These are phyloP conservation scores for Magallana ariakensis DNA, from an alignment of 1,140 invertebrate species.

Conservation along the genomic window DNA sequence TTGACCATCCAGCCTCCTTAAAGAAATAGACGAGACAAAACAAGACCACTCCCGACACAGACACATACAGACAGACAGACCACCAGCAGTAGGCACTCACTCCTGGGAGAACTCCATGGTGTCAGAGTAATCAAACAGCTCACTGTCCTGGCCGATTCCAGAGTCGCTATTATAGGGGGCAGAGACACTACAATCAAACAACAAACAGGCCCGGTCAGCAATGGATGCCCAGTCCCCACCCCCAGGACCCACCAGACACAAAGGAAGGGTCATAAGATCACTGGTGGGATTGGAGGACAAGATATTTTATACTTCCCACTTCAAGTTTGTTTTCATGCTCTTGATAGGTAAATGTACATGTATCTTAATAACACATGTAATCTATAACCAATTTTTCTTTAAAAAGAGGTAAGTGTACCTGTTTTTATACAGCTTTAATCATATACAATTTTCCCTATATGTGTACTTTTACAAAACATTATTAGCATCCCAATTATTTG, in stretches of 20 bases:
- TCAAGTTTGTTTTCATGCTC: too few relatives aligned
- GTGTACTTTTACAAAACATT: too few relatives aligned
- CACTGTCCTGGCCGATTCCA: slow-evolving; percentile 53
- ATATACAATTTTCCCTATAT: too few relatives aligned
- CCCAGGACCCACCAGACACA: not conserved
- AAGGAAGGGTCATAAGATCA: not conserved
- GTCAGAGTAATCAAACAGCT: slow-evolving; percentile 53
- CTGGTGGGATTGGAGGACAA: too few relatives aligned
- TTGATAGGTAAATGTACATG: too few relatives aligned
- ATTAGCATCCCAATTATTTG: too few relatives aligned
- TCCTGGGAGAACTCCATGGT: slow-evolving; percentile 50
- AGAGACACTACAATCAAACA: slow-evolving; percentile 50
- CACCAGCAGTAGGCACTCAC: slow-evolving; percentile 44
- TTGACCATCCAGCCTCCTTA: too few relatives aligned
- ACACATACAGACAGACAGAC: slow-evolving; percentile 17
- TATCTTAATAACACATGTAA: too few relatives aligned
- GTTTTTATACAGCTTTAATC: too few relatives aligned
- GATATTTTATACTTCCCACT: too few relatives aligned
- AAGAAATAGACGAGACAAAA: slow-evolving; percentile 2
- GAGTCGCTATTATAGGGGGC: slow-evolving; percentile 51
- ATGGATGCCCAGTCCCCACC: not conserved
- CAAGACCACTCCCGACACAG: not conserved
- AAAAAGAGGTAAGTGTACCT: too few relatives aligned
- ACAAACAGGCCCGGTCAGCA: slow-evolving; percentile 18
- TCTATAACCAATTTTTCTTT: too few relatives aligned